Evolutionary conservation across 2,113 vertebrate species (phyloP).

Genomic region (Neodon shergylaensis): DNA sequence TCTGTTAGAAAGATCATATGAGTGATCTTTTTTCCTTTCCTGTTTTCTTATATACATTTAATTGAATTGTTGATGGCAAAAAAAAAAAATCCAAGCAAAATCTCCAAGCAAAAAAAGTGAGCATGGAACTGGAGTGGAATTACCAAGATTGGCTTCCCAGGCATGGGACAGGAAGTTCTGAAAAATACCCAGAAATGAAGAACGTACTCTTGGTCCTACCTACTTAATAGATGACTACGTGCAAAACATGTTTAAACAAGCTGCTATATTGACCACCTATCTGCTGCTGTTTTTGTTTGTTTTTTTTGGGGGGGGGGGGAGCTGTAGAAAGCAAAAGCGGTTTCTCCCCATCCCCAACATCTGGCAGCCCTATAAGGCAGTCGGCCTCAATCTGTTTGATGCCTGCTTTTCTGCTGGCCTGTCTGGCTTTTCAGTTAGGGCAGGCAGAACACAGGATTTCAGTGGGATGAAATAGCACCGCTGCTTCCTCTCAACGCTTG

Average conservation of each 20-base stretch:
- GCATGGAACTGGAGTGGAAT: background rate
- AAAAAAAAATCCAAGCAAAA: background rate
- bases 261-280: background rate
- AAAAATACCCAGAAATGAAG: background rate
- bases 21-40: background rate
- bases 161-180: background rate
- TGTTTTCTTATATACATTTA: background rate
- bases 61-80: slow-evolving; percentile 22
- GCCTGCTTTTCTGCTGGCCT: slow-evolving; percentile 10
- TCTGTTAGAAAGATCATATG: background rate
- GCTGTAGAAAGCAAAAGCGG: background rate
- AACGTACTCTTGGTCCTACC: background rate
- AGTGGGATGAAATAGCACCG: background rate
- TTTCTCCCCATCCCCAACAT: background rate
- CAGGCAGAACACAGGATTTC: background rate
- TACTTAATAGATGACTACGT: background rate
- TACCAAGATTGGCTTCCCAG: background rate
- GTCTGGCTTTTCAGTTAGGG: background rate
- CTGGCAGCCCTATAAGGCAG: background rate
- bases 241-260: background rate
- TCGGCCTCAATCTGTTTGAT: background rate
- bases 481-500: background rate
- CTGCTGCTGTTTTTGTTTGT: background rate
- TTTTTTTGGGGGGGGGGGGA: slow-evolving; percentile 31
- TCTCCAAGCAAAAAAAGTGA: slow-evolving; percentile 48